Evolutionary conservation across 2,888 invertebrate genomes (phyloP).

Genomic region (Gryllus longicercus): DNA sequence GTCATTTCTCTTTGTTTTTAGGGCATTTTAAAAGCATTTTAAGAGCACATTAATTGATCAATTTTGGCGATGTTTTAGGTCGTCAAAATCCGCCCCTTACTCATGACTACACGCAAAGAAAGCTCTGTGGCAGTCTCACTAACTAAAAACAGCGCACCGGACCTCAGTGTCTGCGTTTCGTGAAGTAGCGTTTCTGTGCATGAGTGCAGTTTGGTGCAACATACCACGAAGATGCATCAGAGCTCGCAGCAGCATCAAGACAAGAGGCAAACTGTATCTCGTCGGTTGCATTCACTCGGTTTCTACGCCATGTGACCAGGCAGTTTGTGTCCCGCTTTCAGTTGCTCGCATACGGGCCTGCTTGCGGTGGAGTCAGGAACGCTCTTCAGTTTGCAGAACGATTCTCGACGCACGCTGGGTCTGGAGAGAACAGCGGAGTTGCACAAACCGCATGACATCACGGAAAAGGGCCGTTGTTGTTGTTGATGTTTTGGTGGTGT

Average conservation of each 20-base stretch:
- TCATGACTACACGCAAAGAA: no score
- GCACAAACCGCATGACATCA: neutral
- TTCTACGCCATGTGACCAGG: neutral
- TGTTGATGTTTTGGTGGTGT: neutral
- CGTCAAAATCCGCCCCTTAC: no score
- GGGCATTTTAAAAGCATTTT: no score
- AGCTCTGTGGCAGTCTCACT: no score
- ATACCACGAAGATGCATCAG: no score
- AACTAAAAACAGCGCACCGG: no score
- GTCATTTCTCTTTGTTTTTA: no score
- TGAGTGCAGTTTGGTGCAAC: no score
- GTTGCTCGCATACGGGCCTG: neutral
- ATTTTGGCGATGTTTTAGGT: no score
- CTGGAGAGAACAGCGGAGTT: neutral
- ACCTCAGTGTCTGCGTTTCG: no score
- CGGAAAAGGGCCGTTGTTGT: neutral
- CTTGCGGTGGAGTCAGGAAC: neutral
- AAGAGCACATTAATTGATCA: no score
- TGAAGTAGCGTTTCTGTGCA: no score
- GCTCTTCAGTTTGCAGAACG: slow-evolving; percentile 21
- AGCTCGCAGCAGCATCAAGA: neutral
- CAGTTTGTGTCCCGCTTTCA: neutral
- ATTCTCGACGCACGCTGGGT: neutral
- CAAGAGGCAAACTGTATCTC: neutral
- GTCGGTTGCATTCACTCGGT: neutral